Conservation (phyloP, 2,113 vertebrate genomes). For the Actenoides hombroni region DNA sequence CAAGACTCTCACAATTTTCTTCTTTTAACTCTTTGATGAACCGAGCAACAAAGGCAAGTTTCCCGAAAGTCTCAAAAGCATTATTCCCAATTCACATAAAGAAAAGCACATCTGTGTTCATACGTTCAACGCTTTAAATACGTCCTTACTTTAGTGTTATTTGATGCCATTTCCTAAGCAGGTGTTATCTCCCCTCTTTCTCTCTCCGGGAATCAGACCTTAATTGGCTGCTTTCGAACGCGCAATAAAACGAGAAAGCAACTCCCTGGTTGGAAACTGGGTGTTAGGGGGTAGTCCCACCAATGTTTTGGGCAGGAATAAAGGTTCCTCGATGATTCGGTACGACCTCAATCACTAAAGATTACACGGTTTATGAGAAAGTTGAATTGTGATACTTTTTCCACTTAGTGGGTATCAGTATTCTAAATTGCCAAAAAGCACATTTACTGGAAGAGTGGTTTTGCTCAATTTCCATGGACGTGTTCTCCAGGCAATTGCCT, state of each 20-base stretch:
- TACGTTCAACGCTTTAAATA: conserved; percentile 21
- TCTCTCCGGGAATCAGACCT: not conserved
- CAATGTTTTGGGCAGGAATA: not conserved
- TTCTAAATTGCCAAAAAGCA: not conserved
- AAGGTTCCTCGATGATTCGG: not conserved
- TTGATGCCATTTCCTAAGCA: conserved; percentile 45
- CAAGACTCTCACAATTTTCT: not conserved
- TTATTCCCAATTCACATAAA: conserved; percentile 27
- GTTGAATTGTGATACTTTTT: not conserved
- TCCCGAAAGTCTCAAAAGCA: not conserved
- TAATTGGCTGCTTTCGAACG: not conserved
- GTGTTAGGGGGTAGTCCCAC: not conserved
- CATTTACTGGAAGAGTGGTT: not conserved
- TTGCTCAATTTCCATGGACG: not conserved
- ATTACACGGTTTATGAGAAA: not conserved
- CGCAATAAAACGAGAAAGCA: not conserved
- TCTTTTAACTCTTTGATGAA: conserved; percentile 57
- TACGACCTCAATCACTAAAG: not conserved
- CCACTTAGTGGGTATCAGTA: not conserved
- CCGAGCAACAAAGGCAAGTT: conserved; percentile 37
- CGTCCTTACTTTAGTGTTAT: not conserved
- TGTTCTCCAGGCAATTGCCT: not conserved
- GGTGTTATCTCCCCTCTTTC: conserved; percentile 20
- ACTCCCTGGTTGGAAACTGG: not conserved
- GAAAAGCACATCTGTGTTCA: conserved; percentile 60